Percentiles rank a stretch among this genome's conserved stretches.
phyloP scores from a whole-genome alignment of 2,888 invertebrate species.

The Spialia ferax region DNA sequence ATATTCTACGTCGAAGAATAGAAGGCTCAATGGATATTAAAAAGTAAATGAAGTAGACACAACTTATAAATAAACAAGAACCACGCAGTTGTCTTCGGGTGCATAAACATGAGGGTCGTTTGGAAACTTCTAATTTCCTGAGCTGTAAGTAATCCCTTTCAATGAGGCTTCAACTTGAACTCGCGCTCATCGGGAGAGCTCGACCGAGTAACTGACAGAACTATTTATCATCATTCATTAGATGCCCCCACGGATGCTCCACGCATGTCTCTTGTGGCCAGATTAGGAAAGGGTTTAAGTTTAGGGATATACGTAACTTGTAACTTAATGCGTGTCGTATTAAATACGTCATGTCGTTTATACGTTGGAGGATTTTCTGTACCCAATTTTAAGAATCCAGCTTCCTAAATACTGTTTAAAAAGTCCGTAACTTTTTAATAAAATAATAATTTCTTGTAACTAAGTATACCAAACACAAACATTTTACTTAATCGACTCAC shows the following conservation, averaged over 20 bases:
- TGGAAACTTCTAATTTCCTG: constrained; percentile 30
- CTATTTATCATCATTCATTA: constrained; percentile 84
- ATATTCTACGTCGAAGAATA: no score
- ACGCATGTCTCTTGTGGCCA: constrained; percentile 56
- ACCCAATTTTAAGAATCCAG: no score
- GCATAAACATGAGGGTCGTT: constrained; percentile 18
- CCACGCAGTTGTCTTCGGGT: background rate
- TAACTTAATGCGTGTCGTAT: constrained; percentile 1
- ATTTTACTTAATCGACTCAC: no score
- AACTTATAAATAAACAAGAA: constrained; percentile 14
- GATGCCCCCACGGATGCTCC: constrained; percentile 50
- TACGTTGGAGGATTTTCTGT: background rate
- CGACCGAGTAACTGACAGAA: constrained; percentile 54
- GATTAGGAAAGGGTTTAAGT: constrained; percentile 74
- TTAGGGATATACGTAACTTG: constrained; percentile 51
- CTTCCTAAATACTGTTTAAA: no score
- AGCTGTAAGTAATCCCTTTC: constrained; percentile 12
- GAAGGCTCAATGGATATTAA: no score
- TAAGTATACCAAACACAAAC: no score
- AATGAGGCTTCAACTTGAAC: constrained; percentile 39
- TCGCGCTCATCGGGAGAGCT: constrained; percentile 25
- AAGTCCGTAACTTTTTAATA: no score
- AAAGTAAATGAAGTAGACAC: background rate
- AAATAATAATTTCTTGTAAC: no score
- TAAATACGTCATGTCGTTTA: constrained; percentile 21